A percentile compares a stretch with the other conserved stretches of the same genome.
phyloP scores from a whole-genome alignment of 2,797 vertebrate genomes.

The Lates japonicus region DNA sequence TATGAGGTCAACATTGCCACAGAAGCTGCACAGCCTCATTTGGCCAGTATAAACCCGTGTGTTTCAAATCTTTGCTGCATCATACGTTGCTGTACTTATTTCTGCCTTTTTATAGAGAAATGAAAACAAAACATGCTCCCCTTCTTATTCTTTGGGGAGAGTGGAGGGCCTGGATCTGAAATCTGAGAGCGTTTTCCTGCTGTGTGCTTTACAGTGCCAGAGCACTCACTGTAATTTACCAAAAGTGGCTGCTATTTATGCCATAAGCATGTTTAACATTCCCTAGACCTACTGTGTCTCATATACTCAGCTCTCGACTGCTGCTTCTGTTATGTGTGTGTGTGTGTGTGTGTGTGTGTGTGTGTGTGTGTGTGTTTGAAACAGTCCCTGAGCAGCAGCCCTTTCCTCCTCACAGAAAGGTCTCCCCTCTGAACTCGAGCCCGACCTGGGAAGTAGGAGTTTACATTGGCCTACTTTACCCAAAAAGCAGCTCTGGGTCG shows the following conservation, averaged over 20 bases:
- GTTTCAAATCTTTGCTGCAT: slow-evolving; percentile 63
- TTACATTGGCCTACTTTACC: slow-evolving; percentile 86
- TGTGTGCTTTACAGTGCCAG: slow-evolving; percentile 84
- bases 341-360: slow-evolving; percentile 59
- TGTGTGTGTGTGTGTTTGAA: slow-evolving; percentile 61
- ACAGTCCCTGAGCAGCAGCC: slow-evolving; percentile 76
- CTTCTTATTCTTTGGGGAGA: slow-evolving; percentile 79
- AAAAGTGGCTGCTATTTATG: slow-evolving; percentile 90
- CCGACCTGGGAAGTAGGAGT: slow-evolving; percentile 88
- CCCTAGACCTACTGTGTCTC: slow-evolving; percentile 85
- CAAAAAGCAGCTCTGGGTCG: slow-evolving; percentile 71
- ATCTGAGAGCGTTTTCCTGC: slow-evolving; percentile 86
- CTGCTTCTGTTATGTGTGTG: slow-evolving; percentile 44
- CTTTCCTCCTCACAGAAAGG: slow-evolving; percentile 83
- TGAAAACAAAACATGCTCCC: slow-evolving; percentile 80
- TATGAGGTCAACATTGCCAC: slow-evolving; percentile 11
- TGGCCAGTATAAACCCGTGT: slow-evolving; percentile 11
- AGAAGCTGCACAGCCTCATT: slow-evolving; percentile 10
- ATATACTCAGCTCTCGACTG: too few species aligned
- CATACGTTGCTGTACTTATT: slow-evolving; percentile 65
- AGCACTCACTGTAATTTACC: slow-evolving; percentile 90
- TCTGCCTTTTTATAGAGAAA: slow-evolving; percentile 78
- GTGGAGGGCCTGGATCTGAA: slow-evolving; percentile 82
- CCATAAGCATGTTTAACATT: slow-evolving; percentile 91
- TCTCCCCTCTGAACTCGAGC: slow-evolving; percentile 83